These are phyloP conservation scores for Zelostemma sp. DNA, from an alignment of 1,140 invertebrate species.

Conservation along the genomic window DNA sequence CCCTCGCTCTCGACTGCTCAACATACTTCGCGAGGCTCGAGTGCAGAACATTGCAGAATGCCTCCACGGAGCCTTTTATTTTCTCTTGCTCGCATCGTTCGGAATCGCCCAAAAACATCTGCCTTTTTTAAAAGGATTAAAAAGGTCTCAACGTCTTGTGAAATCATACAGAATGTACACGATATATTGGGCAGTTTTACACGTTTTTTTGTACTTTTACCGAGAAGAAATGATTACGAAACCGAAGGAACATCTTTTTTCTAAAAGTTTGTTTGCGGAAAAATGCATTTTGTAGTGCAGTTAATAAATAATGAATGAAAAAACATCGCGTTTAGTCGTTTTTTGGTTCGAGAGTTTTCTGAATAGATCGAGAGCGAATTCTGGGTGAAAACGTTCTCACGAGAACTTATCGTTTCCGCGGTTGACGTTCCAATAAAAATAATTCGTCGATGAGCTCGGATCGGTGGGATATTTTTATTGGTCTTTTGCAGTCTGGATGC, in stretches of 20 bases:
- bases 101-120: no score
- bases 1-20: constrained; percentile 4
- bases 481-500: constrained; percentile 62
- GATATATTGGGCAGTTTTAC: no score
- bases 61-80: neutral
- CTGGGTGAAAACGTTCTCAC: neutral
- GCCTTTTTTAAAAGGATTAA: no score
- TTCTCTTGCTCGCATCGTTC: no score
- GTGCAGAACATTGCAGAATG: neutral
- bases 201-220: no score
- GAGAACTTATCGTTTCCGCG: constrained; percentile 19
- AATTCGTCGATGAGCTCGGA: constrained; percentile 52
- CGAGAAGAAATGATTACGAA: neutral
- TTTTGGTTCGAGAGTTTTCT: neutral
- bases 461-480: constrained; percentile 60
- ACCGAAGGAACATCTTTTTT: no score
- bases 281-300: neutral
- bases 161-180: no score
- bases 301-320: neutral
- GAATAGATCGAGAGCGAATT: constrained; percentile 2
- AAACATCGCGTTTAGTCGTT: no score
- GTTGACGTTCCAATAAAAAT: constrained; percentile 54
- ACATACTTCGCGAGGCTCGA: constrained; percentile 9
- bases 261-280: no score
- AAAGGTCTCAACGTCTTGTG: no score